Evolutionary conservation across 2,888 invertebrate genomes (phyloP), one percentile per base, ranked within the genome.

Genomic region (Catotricha subobsoleta): DNA sequence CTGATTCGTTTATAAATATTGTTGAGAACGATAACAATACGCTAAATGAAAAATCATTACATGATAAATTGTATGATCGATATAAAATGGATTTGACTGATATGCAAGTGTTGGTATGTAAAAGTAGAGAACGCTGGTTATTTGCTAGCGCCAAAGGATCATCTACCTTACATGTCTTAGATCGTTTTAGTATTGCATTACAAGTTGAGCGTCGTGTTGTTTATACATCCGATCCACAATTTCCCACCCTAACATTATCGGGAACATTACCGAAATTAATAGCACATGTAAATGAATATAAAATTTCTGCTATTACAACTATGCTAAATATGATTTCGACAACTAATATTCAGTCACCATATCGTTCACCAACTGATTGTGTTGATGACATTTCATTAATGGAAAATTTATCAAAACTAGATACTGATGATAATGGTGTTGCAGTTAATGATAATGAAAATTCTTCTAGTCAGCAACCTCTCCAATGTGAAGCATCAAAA

Each of bases 261-360:
- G 92, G 88, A 36, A 84, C 81, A 46, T 67, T 94, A 49, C 91
- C 92, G 0, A 77, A 81, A 58, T 68, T 94, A 15, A 80, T 86
- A 27, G 81, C 81, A 39, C 94, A 94, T 61, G 70, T 94, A 35
- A 90, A 86, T 64, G 92, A 94, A 59, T 77, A 79, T 51, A 94
- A 94, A 67, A 78, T 94, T 13, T 65, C 68, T 10, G 71, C 77
- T 0, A 67, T 79, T 20, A 58, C 71, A 36, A 66, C 71, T 43
- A 68, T 80, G 51, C 57, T 68, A 28, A 65, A 67, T 43, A 57
- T 60, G 5, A 52, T 68, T 12, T 49, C 62, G 3, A 38, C 45
- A 27, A 45, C 38, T 12, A 20, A 29, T 2, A 39, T 31, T 37
- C 41, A 44, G 13, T 46, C 47, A 13, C 47, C 48, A 10, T 15